These are phyloP conservation scores for Todiramphus saurophagus DNA, from an alignment of 2,113 vertebrate species.

Conservation along the genomic window DNA sequence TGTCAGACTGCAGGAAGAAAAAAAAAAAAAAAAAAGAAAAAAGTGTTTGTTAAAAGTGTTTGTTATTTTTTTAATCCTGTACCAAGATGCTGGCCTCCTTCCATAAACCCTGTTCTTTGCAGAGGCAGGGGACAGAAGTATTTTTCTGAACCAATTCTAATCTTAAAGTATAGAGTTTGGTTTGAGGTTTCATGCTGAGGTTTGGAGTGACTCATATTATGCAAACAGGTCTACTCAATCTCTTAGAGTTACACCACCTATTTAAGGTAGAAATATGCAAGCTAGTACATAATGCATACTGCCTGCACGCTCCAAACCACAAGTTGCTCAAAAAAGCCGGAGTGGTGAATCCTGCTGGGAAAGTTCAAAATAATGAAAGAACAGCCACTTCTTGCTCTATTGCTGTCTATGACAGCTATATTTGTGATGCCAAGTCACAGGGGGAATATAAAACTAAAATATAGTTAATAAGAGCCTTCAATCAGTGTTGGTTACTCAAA, in stretches of 20 bases:
- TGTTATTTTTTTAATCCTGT: not conserved
- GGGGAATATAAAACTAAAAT: slow-evolving; percentile 31
- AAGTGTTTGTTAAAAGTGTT: no score
- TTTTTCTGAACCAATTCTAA: not conserved
- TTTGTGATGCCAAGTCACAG: not conserved
- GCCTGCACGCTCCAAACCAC: slow-evolving; percentile 66
- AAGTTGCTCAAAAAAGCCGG: slow-evolving; percentile 59
- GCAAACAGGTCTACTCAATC: slow-evolving; percentile 45
- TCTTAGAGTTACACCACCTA: slow-evolving; percentile 51
- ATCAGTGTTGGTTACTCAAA: not conserved
- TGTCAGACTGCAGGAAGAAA: not conserved
- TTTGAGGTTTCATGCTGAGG: slow-evolving; percentile 65
- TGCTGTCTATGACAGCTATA: slow-evolving; percentile 41
- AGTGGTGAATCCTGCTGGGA: slow-evolving; percentile 61
- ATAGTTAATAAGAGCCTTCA: slow-evolving; percentile 26
- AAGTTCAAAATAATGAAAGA: slow-evolving; percentile 66
- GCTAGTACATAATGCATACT: slow-evolving; percentile 59
- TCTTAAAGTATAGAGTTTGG: not conserved
- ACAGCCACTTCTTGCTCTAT: slow-evolving; percentile 37
- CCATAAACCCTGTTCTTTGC: slow-evolving; percentile 42
- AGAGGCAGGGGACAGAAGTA: slow-evolving; percentile 22
- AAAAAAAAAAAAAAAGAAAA: not conserved
- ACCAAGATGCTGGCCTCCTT: slow-evolving; percentile 39
- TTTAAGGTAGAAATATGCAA: slow-evolving; percentile 65
- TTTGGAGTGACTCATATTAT: slow-evolving; percentile 58